These are phyloP conservation scores for Poicephalus gulielmi DNA, from an alignment of 2,113 vertebrate species.

Conservation along the genomic window DNA sequence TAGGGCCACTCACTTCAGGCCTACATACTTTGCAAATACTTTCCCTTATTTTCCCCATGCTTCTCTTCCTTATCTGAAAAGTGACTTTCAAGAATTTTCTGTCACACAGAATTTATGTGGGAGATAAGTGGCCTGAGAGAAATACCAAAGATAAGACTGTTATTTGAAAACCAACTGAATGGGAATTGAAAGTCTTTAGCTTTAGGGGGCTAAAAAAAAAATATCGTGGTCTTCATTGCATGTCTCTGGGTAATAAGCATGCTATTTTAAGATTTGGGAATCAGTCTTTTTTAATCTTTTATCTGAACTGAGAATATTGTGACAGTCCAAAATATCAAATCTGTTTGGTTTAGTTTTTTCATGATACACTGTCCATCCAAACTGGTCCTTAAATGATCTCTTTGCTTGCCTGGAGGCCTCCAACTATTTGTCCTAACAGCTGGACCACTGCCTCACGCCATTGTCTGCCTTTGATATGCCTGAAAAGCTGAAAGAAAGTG, in stretches of 20 bases:
- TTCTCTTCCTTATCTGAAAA: constrained; percentile 4
- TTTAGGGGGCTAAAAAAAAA: background rate
- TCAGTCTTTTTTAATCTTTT: background rate
- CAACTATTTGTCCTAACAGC: background rate
- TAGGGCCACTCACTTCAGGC: background rate
- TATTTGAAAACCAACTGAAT: background rate
- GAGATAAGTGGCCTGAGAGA: background rate
- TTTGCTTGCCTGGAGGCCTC: background rate
- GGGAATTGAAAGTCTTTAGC: background rate
- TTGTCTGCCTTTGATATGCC: background rate
- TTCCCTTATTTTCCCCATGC: background rate
- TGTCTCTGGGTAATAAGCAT: background rate
- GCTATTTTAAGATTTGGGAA: background rate
- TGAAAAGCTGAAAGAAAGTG: background rate
- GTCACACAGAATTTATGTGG: background rate
- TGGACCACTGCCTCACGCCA: background rate
- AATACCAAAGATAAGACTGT: background rate
- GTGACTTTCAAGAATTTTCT: constrained; percentile 2
- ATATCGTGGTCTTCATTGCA: background rate
- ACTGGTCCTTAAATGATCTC: background rate
- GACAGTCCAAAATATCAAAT: background rate
- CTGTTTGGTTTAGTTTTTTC: background rate
- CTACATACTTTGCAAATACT: background rate
- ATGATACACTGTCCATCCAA: background rate
- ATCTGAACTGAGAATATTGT: background rate